A percentile compares a stretch with the other conserved stretches of the same genome.
Evolutionary conservation across 2,888 invertebrate species (phyloP).

Genomic region (Caradrina clavipalpis): DNA sequence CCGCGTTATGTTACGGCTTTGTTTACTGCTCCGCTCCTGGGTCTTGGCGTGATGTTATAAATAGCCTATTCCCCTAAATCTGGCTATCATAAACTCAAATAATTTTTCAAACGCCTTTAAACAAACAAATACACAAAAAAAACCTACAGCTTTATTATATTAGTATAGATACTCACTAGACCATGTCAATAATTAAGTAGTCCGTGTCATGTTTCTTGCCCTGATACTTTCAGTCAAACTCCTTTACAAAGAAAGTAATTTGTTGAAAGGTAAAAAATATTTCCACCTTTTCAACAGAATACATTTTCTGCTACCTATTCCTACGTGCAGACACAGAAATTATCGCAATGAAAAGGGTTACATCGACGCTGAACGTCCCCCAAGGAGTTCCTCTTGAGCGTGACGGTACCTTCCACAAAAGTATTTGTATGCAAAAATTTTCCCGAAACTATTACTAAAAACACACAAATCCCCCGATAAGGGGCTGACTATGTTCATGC

Average conservation of each 20-base stretch:
- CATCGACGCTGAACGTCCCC: constrained; percentile 19
- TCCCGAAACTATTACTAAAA: constrained; percentile 20
- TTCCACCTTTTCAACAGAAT: background rate
- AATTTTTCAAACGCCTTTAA: no score
- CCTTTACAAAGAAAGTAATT: background rate
- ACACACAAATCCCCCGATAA: constrained; percentile 46
- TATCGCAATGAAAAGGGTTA: constrained; percentile 32
- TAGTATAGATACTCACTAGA: no score
- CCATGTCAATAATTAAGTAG: no score
- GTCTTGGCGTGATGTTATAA: no score
- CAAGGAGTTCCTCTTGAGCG: constrained; percentile 23
- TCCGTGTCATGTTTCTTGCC: no score
- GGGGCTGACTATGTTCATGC: constrained; percentile 42
- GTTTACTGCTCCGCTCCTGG: no score
- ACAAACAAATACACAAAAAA: no score
- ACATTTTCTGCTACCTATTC: constrained; percentile 21
- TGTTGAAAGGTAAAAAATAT: background rate
- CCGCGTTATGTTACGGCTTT: no score
- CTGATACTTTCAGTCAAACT: no score
- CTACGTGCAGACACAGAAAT: constrained; percentile 12
- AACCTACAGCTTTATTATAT: no score
- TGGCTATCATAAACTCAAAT: no score
- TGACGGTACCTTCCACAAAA: constrained; percentile 22
- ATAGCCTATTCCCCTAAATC: no score
- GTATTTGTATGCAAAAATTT: constrained; percentile 32